Base-by-base conservation (phyloP, 2,113 vertebrate species). In the Sakesphorus luctuosus region DNA sequence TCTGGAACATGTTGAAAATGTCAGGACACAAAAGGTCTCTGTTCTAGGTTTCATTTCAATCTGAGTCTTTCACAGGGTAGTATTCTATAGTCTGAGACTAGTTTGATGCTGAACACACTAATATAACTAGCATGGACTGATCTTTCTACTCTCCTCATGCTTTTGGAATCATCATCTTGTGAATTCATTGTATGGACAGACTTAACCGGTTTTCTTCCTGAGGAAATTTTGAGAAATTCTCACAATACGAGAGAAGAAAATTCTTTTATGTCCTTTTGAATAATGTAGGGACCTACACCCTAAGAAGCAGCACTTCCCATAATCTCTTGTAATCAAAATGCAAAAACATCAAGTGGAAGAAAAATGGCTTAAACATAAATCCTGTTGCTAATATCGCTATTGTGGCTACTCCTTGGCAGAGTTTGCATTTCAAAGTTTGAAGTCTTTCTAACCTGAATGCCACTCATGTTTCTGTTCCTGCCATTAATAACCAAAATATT, bases 401-500 rank as follows among this genome's bases (percentile, higher is more conserved):
- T 38, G 13, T n/a, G 29, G 40, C 52, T 75, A 15, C 19, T 46
- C 18, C 28, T 86, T 65, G 43, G 16, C 35, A 77, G 52, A 62
- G 47, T 82, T 47, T 49, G 58, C 35, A 52, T 65, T 86, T 72
- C 59, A 85, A 62, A 75, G 89, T 29, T 16, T 23, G 17, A 65
- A 90, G 40, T 31, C 46, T 75, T 80, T 78, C 16, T 40, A 79
- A 12, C 6, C 25, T 72, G 49, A 86, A 40, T 38, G 55, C 11
- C 29, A 46, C 11, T 24, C 47, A 49, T 86, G 38, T 78, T 46
- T 88, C 85, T 43, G 53, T 84, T 73, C 58, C 52, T 93, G 28
- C 43, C 36, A 94, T 85, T 95, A 91, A 71, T 91, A 95, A 94
- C 93, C 11, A 93, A 90, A 89, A 65, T 72, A 83, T 90, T 93